A percentile compares a stretch with the other conserved stretches of the same genome.
phyloP scores from a whole-genome alignment of 1,140 invertebrate species.

The Adelges cooleyi region DNA sequence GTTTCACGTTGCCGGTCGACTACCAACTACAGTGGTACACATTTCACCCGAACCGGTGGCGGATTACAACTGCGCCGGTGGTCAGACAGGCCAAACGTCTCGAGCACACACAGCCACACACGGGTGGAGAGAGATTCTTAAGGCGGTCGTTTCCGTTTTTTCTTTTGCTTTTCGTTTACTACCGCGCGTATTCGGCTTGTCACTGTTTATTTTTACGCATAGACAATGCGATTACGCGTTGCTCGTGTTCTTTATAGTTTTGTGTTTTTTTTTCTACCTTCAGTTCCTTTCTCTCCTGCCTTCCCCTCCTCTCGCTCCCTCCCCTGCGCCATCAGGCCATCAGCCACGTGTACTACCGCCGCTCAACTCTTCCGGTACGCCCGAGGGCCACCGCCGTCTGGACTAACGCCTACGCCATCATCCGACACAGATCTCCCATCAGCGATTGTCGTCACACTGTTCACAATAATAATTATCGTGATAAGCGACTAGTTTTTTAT shows the following conservation, averaged over 20 bases:
- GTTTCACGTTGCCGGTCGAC: not conserved
- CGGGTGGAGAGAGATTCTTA: not conserved
- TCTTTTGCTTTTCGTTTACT: not conserved
- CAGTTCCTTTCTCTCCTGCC: not conserved
- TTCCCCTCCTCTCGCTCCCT: not conserved
- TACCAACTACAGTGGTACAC: not conserved
- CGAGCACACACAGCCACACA: no score
- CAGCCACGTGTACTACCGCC: not conserved
- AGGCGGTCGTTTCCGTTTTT: not conserved
- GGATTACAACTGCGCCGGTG: conserved; percentile 5
- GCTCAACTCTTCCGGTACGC: no score
- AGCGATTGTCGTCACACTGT: not conserved
- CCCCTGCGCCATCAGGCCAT: not conserved
- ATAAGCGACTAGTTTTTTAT: no score
- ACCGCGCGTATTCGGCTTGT: not conserved
- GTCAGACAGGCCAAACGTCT: no score
- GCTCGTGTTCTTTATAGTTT: not conserved
- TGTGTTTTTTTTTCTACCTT: no score
- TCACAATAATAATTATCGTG: not conserved
- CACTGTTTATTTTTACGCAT: not conserved
- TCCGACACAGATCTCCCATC: no score
- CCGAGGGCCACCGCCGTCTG: no score
- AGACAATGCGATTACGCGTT: not conserved
- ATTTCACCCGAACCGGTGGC: conserved; percentile 22
- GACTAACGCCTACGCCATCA: no score